Conservation (phyloP, 2,888 invertebrate species). For the Parochlus steinenii region DNA sequence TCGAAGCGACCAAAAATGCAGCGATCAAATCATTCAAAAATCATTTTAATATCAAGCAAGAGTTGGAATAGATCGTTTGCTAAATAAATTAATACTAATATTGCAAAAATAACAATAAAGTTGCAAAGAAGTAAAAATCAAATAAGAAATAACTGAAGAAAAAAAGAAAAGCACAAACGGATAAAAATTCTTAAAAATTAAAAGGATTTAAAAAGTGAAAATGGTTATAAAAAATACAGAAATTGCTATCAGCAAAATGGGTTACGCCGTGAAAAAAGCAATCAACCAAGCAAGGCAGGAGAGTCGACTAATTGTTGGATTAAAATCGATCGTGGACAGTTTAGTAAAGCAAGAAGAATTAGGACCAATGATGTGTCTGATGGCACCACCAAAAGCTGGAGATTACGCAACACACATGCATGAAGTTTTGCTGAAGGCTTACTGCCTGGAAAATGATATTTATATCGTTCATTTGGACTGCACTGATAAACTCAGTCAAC, state of each 20-base stretch:
- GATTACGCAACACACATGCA: constrained; percentile 66
- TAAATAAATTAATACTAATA: too few relatives aligned
- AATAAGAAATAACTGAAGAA: too few relatives aligned
- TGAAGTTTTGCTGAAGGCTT: constrained; percentile 58
- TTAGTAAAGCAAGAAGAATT: constrained; percentile 33
- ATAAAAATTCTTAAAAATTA: constrained; percentile 1
- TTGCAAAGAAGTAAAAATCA: too few relatives aligned
- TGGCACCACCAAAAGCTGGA: constrained; percentile 47
- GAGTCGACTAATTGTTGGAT: constrained; percentile 27
- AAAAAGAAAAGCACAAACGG: too few relatives aligned
- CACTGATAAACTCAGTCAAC: constrained; percentile 31
- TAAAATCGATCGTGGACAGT: constrained; percentile 26
- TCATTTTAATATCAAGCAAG: too few relatives aligned
- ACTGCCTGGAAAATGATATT: constrained; percentile 63
- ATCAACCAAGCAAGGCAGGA: constrained; percentile 22
- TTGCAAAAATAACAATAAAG: too few relatives aligned
- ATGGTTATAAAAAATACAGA: constrained; percentile 1
- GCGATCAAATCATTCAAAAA: too few relatives aligned
- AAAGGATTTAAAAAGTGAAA: constrained; percentile 1
- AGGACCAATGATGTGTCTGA: constrained; percentile 45
- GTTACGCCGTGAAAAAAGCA: constrained; percentile 6
- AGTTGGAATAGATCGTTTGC: too few relatives aligned
- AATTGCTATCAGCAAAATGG: constrained; percentile 1
- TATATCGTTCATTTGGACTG: constrained; percentile 47
- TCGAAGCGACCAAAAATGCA: too few relatives aligned